Percentiles rank a stretch among this genome's conserved stretches.
Evolutionary conservation across 1,140 invertebrate genomes (phyloP).

Genomic region (Papilio xuthus): DNA sequence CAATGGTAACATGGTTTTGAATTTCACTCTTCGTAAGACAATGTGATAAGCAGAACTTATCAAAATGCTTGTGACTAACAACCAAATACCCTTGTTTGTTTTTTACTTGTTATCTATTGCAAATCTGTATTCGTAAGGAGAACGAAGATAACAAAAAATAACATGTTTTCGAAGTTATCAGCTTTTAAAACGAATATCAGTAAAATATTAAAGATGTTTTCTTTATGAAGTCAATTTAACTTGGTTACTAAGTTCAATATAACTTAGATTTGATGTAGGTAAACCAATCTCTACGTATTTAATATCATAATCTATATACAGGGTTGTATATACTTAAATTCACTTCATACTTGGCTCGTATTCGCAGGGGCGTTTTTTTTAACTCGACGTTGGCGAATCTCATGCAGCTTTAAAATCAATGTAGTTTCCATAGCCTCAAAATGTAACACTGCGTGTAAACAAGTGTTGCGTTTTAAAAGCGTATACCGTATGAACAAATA

Average conservation of each 20-base stretch:
- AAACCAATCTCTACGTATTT: too few species aligned
- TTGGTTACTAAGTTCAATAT: neutral
- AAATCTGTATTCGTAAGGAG: neutral
- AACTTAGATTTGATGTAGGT: neutral
- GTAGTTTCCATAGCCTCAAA: too few species aligned
- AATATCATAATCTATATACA: too few species aligned
- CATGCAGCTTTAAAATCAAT: too few species aligned
- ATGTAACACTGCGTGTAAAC: too few species aligned
- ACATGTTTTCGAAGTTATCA: constrained; percentile 7
- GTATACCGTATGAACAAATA: too few species aligned
- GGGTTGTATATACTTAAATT: too few species aligned
- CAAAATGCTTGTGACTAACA: neutral
- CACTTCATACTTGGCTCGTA: too few species aligned
- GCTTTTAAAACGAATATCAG: neutral
- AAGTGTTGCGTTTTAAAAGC: too few species aligned
- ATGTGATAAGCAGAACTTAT: neutral
- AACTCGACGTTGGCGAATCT: too few species aligned
- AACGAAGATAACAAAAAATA: neutral
- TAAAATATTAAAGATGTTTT: neutral
- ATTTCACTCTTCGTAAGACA: neutral
- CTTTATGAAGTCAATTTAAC: neutral
- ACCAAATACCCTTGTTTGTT: neutral
- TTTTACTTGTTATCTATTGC: constrained; percentile 1
- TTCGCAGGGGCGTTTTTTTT: too few species aligned
- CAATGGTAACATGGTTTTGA: neutral